phyloP scores from a whole-genome alignment of 2,888 invertebrate species.

The Caenorhabditis sulstoni region DNA sequence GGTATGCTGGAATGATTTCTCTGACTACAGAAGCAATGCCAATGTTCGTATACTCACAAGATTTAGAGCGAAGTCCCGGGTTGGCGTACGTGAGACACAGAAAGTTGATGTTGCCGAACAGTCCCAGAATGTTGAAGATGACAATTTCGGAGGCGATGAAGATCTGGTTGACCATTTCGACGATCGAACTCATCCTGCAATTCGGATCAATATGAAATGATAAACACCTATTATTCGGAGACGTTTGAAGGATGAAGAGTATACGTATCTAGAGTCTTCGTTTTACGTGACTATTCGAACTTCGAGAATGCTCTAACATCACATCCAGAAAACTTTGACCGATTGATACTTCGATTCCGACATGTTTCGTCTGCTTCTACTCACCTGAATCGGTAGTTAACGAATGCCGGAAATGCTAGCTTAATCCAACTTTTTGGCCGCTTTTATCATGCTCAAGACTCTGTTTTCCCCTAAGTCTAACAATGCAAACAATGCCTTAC shows the following conservation, averaged over 20 bases:
- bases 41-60: constrained; percentile 7
- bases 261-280: too few relatives aligned
- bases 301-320: too few relatives aligned
- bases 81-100: constrained; percentile 29
- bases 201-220: too few relatives aligned
- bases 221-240: too few relatives aligned
- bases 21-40: too few relatives aligned
- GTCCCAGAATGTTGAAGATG: constrained; percentile 37
- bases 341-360: too few relatives aligned
- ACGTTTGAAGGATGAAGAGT: too few relatives aligned
- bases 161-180: constrained; percentile 26
- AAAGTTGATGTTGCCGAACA: constrained; percentile 48
- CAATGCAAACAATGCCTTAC: not conserved
- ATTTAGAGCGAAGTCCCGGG: constrained; percentile 26
- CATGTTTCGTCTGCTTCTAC: not conserved
- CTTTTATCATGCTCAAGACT: not conserved
- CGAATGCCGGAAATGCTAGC: not conserved
- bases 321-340: not conserved
- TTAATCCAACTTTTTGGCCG: not conserved
- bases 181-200: constrained; percentile 15
- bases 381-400: not conserved
- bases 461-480: not conserved
- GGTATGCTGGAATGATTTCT: constrained; percentile 21
- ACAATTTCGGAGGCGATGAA: constrained; percentile 41
- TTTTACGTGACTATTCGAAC: too few relatives aligned